Evolutionary conservation across 2,888 invertebrate species (phyloP), one percentile per base, ranked within the genome.

Genomic region (Thelaira solivaga): DNA sequence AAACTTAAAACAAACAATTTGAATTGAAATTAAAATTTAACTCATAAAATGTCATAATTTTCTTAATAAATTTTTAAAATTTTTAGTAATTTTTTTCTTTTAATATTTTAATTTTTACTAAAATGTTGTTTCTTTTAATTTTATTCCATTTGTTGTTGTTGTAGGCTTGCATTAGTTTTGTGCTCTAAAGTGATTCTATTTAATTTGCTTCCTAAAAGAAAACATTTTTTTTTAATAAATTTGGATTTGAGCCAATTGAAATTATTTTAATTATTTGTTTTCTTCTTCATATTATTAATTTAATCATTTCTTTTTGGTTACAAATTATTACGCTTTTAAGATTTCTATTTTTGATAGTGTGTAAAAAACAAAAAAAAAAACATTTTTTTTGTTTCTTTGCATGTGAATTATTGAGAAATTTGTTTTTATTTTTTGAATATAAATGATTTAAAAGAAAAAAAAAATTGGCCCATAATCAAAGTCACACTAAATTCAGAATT

Each of bases 41-140:
- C 18, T 51, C 51, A 41, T 69, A 59, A 69, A 61, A 31, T 69
- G 59, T 69, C 69, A 69, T 61, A 49, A 69, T 59, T 57, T 69
- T 59, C 6, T 13, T 36, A 39, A 57, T 16, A 39, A 39, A 57
- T 24, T 39, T 16, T 39, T 29, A 51, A 51, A 51, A 31, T 13
- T 24, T n/a, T 4, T 34, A 2, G n/a, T 8, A 49, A 29, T 36
- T 26, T 36, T 31, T 4, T 24, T 16, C 5, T 8, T 11, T 24
- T 59, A 13, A 39, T 39, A 5, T 34, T 24, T 43, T n/a, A 1
- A 24, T 29, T 61, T 34, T 3, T 22, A 47, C 24, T 34, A 39
- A 41, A 16, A 10, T 43, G 10, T 16, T 29, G 31, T 49, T 51
- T 39, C 4, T 22, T 1, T 36, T 10, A 43, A 43, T 3, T 43